phyloP scores from a whole-genome alignment of 1,140 invertebrate genomes.

The Aphidius ervi region DNA sequence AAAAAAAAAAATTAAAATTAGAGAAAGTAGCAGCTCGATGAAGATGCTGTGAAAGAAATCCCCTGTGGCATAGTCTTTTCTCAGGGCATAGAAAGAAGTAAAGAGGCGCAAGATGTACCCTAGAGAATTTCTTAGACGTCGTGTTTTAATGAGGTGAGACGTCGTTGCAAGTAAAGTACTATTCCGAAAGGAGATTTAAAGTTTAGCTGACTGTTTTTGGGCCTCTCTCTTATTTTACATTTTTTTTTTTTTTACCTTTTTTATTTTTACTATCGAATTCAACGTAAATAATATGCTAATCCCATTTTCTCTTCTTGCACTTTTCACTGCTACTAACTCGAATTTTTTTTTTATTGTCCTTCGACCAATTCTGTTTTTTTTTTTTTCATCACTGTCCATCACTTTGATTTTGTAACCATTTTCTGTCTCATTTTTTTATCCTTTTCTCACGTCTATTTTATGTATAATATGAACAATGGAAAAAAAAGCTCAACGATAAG shows the following conservation, averaged over 20 bases:
- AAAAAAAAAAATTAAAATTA: too few relatives aligned
- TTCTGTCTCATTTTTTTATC: too few relatives aligned
- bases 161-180: conserved; percentile 38
- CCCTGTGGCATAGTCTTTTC: background rate
- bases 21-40: too few relatives aligned
- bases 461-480: too few relatives aligned
- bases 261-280: conserved; percentile 29
- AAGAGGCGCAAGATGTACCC: conserved; percentile 6
- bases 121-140: conserved; percentile 26
- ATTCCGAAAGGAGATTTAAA: conserved; percentile 46
- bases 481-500: too few relatives aligned
- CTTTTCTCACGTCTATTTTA: too few relatives aligned
- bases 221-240: conserved; percentile 15
- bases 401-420: too few relatives aligned
- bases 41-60: too few relatives aligned
- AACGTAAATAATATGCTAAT: conserved; percentile 50
- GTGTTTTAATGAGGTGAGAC: conserved; percentile 39
- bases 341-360: background rate
- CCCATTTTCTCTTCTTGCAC: conserved; percentile 15
- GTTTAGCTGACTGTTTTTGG: conserved; percentile 43
- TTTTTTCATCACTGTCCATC: background rate
- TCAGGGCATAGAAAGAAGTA: conserved; percentile 3
- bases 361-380: conserved; percentile 13
- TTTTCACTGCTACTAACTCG: conserved; percentile 17
- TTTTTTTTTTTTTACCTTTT: too few relatives aligned